A percentile compares a stretch with the other conserved stretches of the same genome.
phyloP scores from a whole-genome alignment of 2,113 vertebrate genomes.

The Chloropsis hardwickii region DNA sequence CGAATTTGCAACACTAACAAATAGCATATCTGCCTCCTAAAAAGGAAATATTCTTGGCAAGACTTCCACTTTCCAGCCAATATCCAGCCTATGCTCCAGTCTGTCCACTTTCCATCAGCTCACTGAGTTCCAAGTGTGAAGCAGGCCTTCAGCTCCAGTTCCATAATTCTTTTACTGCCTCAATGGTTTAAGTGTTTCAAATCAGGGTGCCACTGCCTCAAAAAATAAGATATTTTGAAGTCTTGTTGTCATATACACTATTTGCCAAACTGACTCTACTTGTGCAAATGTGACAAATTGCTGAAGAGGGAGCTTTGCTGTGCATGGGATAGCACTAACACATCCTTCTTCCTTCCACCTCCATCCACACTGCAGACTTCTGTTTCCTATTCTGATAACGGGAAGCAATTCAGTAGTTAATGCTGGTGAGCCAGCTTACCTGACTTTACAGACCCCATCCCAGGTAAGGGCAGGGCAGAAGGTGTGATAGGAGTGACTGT shows the following conservation, averaged over 20 bases:
- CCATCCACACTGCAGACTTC: neutral
- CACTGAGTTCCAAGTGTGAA: neutral
- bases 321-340: neutral
- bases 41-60: neutral
- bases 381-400: neutral
- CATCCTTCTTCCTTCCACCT: neutral
- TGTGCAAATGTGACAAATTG: neutral
- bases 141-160: neutral
- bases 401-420: neutral
- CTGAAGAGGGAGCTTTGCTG: neutral
- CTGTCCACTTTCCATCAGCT: neutral
- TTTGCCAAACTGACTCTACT: neutral
- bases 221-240: neutral
- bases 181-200: neutral
- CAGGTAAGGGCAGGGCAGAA: neutral
- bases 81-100: neutral
- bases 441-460: neutral
- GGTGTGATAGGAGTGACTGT: neutral
- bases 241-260: neutral
- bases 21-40: neutral
- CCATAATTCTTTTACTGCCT: neutral
- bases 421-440: neutral
- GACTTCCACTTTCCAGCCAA: neutral
- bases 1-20: neutral
- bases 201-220: neutral